Evolutionary conservation across 1,140 invertebrate genomes (phyloP).

Genomic region (Ptiloglossa arizonensis): DNA sequence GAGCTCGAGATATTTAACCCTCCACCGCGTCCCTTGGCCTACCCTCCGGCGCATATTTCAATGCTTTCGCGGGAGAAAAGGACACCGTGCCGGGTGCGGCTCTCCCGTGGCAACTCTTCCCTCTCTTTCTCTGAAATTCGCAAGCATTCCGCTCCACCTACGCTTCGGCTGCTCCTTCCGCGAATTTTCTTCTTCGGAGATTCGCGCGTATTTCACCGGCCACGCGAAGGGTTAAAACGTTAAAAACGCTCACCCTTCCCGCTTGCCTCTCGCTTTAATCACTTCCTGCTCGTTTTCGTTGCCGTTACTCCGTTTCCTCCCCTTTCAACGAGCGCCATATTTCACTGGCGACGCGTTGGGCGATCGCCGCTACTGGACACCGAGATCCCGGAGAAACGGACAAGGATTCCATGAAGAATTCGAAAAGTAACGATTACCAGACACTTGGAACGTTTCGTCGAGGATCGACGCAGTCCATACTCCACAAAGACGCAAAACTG

Average conservation of each 20-base stretch:
- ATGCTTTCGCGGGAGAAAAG: not conserved
- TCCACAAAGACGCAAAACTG: not conserved
- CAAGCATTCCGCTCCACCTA: not conserved
- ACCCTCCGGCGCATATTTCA: not conserved
- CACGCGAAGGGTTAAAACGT: not conserved
- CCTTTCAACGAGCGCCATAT: not conserved
- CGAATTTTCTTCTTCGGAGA: not conserved
- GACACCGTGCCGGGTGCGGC: not conserved
- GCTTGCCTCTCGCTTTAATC: not conserved
- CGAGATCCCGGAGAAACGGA: not conserved
- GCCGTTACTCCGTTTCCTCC: not conserved
- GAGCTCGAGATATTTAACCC: slow-evolving; percentile 3
- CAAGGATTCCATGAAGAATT: too few species aligned
- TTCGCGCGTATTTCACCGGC: not conserved
- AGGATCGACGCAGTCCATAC: not conserved
- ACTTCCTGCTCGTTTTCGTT: not conserved
- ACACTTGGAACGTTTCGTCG: not conserved
- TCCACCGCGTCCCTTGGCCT: too few species aligned
- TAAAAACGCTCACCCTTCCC: not conserved
- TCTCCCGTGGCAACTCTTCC: not conserved
- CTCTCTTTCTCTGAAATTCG: not conserved
- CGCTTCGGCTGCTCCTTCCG: not conserved
- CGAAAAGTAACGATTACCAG: not conserved
- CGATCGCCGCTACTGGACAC: too few species aligned
- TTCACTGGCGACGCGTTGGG: too few species aligned